Evolutionary conservation across 2,113 vertebrate species (phyloP), one percentile per base, ranked within the genome.

Genomic region (Salvator merianae): DNA sequence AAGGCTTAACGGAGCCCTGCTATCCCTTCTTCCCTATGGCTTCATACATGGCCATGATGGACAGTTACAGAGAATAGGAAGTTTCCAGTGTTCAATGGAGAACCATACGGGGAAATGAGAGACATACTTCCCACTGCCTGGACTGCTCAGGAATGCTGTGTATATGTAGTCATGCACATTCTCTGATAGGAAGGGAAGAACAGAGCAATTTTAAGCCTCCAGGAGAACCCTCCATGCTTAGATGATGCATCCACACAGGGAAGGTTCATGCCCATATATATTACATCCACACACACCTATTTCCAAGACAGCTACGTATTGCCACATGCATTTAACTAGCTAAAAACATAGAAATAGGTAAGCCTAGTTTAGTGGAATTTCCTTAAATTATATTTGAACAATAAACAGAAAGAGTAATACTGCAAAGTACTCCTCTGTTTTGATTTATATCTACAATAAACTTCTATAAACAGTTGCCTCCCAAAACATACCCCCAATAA

Each of bases 341-440:
- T 97, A 96, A 94, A 98, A 97, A 97, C 96, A 96, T 96, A 98
- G 97, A 97, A 97, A 96, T 96, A 97, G 96, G 91, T 94, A 95
- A 96, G 95, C 95, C 96, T 95, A 95, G 73, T 89, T 79, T 91
- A 94, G 96, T 94, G 96, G 93, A 95, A 95, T 97, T 97, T 96
- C 97, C 97, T 99, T 98, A 99, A 99, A 99, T 99, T 98, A 99
- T 95, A 96, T 96, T 96, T 97, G 96, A 98, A 97, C 96, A 96
- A 97, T 97, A 94, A 99, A 98, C 97, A 97, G 96, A 94, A 96
- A 96, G 96, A 97, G 98, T 98, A 98, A 98, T 98, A 98, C 97
- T 98, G 98, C 96, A 96, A 98, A 98, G 94, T 96, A 96, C 97
- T 92, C 94, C 97, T 98, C 97, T 97, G 96, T 96, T 96, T 96